Percentiles rank a stretch among this genome's conserved stretches.
These are phyloP conservation scores for Lasius fuliginosus DNA, from an alignment of 2,888 invertebrate genomes.

Conservation along the genomic window DNA sequence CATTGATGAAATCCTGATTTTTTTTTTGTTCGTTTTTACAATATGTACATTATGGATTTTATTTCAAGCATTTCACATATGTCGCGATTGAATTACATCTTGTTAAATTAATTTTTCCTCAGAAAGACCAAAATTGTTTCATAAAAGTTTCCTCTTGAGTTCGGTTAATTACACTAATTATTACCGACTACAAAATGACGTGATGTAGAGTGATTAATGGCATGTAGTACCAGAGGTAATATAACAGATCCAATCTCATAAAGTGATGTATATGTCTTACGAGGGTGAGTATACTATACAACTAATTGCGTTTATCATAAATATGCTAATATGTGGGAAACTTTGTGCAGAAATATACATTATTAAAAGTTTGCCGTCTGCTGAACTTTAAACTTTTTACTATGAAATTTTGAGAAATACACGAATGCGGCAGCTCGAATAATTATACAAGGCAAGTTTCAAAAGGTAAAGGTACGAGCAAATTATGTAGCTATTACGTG, in stretches of 20 bases:
- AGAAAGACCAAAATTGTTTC: slow-evolving; percentile 17
- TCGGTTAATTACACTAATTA: slow-evolving; percentile 36
- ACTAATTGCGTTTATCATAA: slow-evolving; percentile 19
- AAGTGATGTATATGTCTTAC: slow-evolving; percentile 39
- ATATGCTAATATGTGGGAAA: not conserved
- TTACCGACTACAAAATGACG: slow-evolving; percentile 41
- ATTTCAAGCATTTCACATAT: slow-evolving; percentile 13
- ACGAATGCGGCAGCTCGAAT: not conserved
- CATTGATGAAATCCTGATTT: slow-evolving; percentile 14
- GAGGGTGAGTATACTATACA: slow-evolving; percentile 3
- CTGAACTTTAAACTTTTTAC: not conserved
- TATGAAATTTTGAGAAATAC: not conserved
- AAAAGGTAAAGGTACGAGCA: not conserved
- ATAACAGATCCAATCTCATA: slow-evolving; percentile 43
- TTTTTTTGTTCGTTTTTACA: slow-evolving; percentile 14
- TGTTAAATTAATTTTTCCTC: not conserved
- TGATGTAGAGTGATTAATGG: slow-evolving; percentile 48
- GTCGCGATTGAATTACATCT: not conserved
- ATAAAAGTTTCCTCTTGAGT: slow-evolving; percentile 34
- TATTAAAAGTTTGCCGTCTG: slow-evolving; percentile 18
- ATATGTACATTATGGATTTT: not conserved
- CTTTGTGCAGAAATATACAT: not conserved
- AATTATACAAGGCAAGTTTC: slow-evolving; percentile 8
- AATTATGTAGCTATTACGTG: not conserved
- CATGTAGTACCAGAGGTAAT: slow-evolving; percentile 21